These are phyloP conservation scores for Ferrisia virgata DNA, from an alignment of 2,888 invertebrate species.

Conservation along the genomic window DNA sequence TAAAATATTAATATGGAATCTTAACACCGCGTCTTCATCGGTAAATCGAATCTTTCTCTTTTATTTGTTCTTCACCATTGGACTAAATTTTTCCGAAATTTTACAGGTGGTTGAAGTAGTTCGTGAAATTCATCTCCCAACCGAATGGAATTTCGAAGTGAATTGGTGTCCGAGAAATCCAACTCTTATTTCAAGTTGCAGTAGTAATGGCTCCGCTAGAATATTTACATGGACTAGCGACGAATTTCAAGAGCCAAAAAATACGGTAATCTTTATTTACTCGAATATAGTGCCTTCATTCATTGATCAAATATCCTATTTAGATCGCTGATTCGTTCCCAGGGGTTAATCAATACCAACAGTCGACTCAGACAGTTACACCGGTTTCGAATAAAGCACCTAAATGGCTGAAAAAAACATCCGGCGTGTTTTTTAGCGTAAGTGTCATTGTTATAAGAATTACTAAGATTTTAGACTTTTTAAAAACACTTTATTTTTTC, in stretches of 20 bases:
- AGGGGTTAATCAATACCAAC: slow-evolving; percentile 72
- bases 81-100: background rate
- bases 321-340: slow-evolving; percentile 55
- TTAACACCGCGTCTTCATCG: slow-evolving; percentile 61
- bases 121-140: slow-evolving; percentile 76
- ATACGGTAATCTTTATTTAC: slow-evolving; percentile 1
- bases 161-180: slow-evolving; percentile 88
- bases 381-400: slow-evolving; percentile 68
- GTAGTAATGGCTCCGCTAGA: slow-evolving; percentile 82
- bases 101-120: slow-evolving; percentile 71
- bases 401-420: slow-evolving; percentile 76
- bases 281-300: background rate
- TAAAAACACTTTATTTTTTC: slow-evolving; percentile 46
- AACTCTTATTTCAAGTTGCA: slow-evolving; percentile 75
- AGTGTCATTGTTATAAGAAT: slow-evolving; percentile 52
- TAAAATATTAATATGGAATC: slow-evolving; percentile 90
- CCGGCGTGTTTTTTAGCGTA: slow-evolving; percentile 80
- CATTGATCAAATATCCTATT: background rate
- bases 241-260: background rate
- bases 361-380: slow-evolving; percentile 54
- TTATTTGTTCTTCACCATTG: background rate
- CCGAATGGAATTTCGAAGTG: slow-evolving; percentile 90
- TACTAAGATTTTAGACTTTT: background rate
- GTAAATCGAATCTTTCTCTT: slow-evolving; percentile 48
- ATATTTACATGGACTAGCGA: slow-evolving; percentile 72